phyloP scores from a whole-genome alignment of 2,888 invertebrate genomes.

The Melinopterus prodromus region DNA sequence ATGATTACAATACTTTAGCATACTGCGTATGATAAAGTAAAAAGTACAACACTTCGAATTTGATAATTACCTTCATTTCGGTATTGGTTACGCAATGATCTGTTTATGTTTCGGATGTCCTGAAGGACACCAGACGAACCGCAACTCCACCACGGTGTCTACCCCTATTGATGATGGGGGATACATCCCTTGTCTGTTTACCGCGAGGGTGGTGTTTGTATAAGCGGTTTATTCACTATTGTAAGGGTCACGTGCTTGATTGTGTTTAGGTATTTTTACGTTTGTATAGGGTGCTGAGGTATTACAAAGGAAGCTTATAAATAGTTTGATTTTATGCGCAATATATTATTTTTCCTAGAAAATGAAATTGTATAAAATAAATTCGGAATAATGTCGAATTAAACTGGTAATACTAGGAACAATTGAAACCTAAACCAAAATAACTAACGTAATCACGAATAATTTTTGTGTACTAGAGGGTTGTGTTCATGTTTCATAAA shows the following conservation, averaged over 20 bases:
- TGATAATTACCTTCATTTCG: neutral
- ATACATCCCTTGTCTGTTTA: conserved; percentile 7
- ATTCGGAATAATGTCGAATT: too few species aligned
- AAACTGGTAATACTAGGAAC: too few species aligned
- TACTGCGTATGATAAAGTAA: too few species aligned
- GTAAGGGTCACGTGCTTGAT: neutral
- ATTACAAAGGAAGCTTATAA: too few species aligned
- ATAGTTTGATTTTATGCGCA: too few species aligned
- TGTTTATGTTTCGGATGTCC: neutral
- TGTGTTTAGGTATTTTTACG: neutral
- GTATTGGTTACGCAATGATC: neutral
- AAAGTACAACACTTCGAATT: neutral
- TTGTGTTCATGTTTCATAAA: too few species aligned
- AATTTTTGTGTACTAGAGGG: neutral
- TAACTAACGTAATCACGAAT: neutral
- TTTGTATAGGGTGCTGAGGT: neutral
- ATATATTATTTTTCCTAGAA: neutral
- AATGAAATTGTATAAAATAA: too few species aligned
- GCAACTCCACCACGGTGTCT: conserved; percentile 31
- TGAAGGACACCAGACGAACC: conserved; percentile 4
- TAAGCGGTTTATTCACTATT: neutral
- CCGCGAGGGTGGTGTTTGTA: neutral
- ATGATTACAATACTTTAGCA: too few species aligned
- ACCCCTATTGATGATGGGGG: neutral
- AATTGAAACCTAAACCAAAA: too few species aligned